Evolutionary conservation across 2,888 invertebrate genomes (phyloP).

Genomic region (Temnothorax ravouxi): DNA sequence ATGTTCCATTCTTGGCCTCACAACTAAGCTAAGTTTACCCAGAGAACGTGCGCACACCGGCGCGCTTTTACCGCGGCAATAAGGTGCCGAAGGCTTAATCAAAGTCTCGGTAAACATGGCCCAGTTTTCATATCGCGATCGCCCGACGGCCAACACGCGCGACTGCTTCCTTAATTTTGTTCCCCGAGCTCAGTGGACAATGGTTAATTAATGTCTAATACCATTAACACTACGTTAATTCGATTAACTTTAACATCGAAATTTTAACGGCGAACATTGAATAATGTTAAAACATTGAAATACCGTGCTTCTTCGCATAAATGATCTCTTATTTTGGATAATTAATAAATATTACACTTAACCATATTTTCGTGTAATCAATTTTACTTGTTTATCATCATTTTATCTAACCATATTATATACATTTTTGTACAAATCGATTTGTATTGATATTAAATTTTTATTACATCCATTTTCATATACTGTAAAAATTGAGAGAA

Average conservation of each 20-base stretch:
- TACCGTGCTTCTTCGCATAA: neutral
- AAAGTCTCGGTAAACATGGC: slow-evolving; percentile 76
- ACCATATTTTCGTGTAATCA: neutral
- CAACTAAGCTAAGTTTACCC: slow-evolving; percentile 56
- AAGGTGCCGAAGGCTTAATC: slow-evolving; percentile 74
- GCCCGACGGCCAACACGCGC: slow-evolving; percentile 8
- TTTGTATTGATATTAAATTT: neutral
- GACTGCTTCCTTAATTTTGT: slow-evolving; percentile 19
- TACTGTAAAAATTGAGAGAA: neutral
- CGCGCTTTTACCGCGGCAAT: slow-evolving; percentile 67
- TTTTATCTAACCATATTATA: neutral
- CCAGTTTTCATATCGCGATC: slow-evolving; percentile 68
- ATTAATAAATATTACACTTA: too few species aligned
- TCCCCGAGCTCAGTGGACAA: slow-evolving; percentile 14
- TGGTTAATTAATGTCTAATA: slow-evolving; percentile 21
- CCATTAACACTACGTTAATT: neutral
- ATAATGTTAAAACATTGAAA: neutral
- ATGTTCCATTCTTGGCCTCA: slow-evolving; percentile 40
- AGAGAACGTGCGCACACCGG: slow-evolving; percentile 44
- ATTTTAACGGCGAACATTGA: neutral
- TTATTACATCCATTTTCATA: neutral
- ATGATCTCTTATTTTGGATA: neutral
- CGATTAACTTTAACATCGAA: neutral
- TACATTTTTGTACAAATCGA: neutral
- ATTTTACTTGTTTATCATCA: neutral